Conservation (phyloP, 2,113 vertebrate species). For the Hippocampus barbouri region DNA sequence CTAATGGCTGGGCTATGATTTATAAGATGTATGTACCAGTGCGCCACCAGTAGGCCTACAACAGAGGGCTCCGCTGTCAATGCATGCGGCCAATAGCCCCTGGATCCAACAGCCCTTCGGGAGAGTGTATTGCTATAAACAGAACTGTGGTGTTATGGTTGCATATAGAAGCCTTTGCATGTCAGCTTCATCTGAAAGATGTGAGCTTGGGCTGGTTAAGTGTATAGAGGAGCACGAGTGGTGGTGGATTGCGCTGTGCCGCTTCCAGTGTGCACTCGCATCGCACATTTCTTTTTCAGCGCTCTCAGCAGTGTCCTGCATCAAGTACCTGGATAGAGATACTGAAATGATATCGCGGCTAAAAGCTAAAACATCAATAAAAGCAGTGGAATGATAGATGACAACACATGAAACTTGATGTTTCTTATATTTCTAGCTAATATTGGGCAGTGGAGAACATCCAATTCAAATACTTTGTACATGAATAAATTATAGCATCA, state of each 20-base stretch:
- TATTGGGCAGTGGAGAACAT: neutral
- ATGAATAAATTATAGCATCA: too few species aligned
- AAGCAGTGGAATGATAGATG: neutral
- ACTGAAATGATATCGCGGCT: constrained; percentile 27
- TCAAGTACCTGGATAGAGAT: constrained; percentile 17
- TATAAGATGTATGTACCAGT: constrained; percentile 61
- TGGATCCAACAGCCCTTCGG: constrained; percentile 57
- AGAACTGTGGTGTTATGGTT: constrained; percentile 61
- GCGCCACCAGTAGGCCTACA: constrained; percentile 48
- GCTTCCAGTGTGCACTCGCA: constrained; percentile 39
- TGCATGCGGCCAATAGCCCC: constrained; percentile 54
- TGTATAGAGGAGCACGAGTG: constrained; percentile 37
- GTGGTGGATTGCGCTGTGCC: constrained; percentile 27
- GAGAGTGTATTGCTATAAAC: constrained; percentile 66
- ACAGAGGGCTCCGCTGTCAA: constrained; percentile 62
- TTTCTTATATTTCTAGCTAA: neutral
- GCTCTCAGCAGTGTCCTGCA: too few species aligned
- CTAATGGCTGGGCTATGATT: constrained; percentile 69
- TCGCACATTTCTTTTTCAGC: neutral
- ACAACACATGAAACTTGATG: neutral
- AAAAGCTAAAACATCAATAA: neutral
- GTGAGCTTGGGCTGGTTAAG: constrained; percentile 19
- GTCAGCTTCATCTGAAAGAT: constrained; percentile 54
- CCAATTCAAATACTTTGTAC: too few species aligned
- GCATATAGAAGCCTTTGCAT: constrained; percentile 65